A percentile compares a stretch with the other conserved stretches of the same genome.
Evolutionary conservation across 2,888 invertebrate genomes (phyloP).

Genomic region (Tolmerus cingulatus): DNA sequence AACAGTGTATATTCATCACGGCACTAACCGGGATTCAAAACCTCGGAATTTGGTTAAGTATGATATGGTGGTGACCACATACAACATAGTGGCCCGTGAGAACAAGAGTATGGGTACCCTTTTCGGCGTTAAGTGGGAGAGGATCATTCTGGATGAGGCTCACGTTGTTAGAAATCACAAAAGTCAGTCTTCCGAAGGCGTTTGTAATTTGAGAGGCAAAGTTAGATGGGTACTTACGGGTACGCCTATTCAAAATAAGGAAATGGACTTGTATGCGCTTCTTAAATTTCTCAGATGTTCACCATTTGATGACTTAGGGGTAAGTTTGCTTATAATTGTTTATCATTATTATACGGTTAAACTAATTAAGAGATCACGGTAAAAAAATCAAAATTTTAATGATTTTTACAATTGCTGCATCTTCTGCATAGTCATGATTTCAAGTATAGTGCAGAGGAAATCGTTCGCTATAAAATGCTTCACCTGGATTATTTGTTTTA

Average conservation of each 20-base stretch:
- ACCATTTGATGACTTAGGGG: conserved; percentile 86
- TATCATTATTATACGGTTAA: too few species aligned
- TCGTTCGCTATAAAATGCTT: background rate
- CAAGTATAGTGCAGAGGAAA: too few species aligned
- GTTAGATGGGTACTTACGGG: conserved; percentile 89
- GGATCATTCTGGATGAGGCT: conserved; percentile 92
- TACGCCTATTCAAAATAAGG: conserved; percentile 95
- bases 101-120: conserved; percentile 69
- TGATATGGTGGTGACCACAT: conserved; percentile 91
- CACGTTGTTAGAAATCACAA: conserved; percentile 91
- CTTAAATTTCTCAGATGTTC: conserved; percentile 84
- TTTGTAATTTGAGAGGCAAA: conserved; percentile 65
- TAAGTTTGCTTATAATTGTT: conserved; percentile 55
- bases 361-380: too few species aligned
- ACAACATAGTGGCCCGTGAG: conserved; percentile 76
- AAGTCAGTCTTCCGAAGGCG: conserved; percentile 75
- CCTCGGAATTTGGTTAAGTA: conserved; percentile 71
- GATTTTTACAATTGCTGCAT: background rate
- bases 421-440: too few species aligned
- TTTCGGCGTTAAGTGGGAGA: conserved; percentile 79
- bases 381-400: background rate
- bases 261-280: conserved; percentile 80
- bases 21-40: conserved; percentile 74
- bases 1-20: conserved; percentile 80
- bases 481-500: background rate